Base-by-base conservation (phyloP, 2,888 invertebrate species). In the Phania funesta region DNA sequence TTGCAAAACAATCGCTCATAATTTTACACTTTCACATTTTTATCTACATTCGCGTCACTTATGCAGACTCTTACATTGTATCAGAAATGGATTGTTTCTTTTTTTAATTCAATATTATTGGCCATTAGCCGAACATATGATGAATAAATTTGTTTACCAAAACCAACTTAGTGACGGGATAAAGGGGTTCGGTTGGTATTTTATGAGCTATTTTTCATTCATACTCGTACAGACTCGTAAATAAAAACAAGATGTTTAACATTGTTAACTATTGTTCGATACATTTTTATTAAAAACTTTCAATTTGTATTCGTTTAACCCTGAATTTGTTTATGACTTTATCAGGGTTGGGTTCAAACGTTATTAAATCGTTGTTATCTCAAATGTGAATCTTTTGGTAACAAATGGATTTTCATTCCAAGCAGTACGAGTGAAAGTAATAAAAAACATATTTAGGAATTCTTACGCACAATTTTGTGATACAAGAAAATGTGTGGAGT, bases 211-310 rank as follows among this genome's bases (percentile, higher is more conserved):
- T 52, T 26, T n/a, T n/a, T n/a, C n/a, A n/a, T n/a, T n/a, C n/a
- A n/a, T n/a, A n/a, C n/a, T 20, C 11, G 18, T 2, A 32, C 2
- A 38, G n/a, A 5, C n/a, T n/a, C n/a, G n/a, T n/a, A n/a, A n/a
- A n/a, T n/a, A n/a, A n/a, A 44, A 58, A 79, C 78, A 73, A 46
- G 50, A 73, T 73, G 79, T 67, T 71, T 60, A 44, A 62, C 67
- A 73, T 62, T 62, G 67, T 62, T 62, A 46, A 62, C 22, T 44
- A 54, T 67, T 68, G 46, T 48, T 56, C 50, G 38, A 48, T 50
- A 56, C 48, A 50, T 52, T 56, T 62, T 80, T 74, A 80, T 74
- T 80, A 80, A 80, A 80, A 80, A 70, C 38, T 80, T 80, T 80
- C 54, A 68, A 68, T 48, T n/a, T 64, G 54, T 64, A 41, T 56